Conservation (phyloP, 2,888 invertebrate genomes). For the Drosophila recens region DNA sequence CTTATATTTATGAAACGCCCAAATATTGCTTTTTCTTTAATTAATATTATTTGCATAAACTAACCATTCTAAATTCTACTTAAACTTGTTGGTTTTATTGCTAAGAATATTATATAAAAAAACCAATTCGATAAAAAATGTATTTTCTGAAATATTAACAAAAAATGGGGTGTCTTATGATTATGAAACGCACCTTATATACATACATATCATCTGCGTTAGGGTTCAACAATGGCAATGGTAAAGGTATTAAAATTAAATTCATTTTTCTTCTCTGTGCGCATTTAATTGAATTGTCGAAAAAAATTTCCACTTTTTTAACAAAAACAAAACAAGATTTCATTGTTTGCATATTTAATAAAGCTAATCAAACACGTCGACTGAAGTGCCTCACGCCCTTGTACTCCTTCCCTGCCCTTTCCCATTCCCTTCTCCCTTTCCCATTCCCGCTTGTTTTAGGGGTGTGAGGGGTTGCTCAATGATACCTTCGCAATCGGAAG, state of each 20-base stretch:
- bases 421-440: background rate
- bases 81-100: too few species aligned
- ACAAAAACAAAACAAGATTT: conserved; percentile 74
- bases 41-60: too few species aligned
- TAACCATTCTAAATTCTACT: too few species aligned
- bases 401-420: background rate
- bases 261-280: conserved; percentile 28
- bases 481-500: conserved; percentile 52
- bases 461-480: conserved; percentile 70
- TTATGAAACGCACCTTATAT: too few species aligned
- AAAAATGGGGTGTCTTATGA: too few species aligned
- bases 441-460: conserved; percentile 3
- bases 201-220: background rate
- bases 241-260: conserved; percentile 53
- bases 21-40: too few species aligned
- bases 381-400: conserved; percentile 34
- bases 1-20: too few species aligned
- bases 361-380: conserved; percentile 77
- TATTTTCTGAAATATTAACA: too few species aligned
- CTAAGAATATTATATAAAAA: too few species aligned
- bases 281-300: conserved; percentile 71
- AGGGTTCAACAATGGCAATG: conserved; percentile 25
- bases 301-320: conserved; percentile 69
- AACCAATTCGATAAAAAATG: too few species aligned
- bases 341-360: conserved; percentile 80